Percentiles rank a stretch among this genome's conserved stretches.
These are phyloP conservation scores for Atherix ibis DNA, from an alignment of 2,888 invertebrate genomes.

Conservation along the genomic window DNA sequence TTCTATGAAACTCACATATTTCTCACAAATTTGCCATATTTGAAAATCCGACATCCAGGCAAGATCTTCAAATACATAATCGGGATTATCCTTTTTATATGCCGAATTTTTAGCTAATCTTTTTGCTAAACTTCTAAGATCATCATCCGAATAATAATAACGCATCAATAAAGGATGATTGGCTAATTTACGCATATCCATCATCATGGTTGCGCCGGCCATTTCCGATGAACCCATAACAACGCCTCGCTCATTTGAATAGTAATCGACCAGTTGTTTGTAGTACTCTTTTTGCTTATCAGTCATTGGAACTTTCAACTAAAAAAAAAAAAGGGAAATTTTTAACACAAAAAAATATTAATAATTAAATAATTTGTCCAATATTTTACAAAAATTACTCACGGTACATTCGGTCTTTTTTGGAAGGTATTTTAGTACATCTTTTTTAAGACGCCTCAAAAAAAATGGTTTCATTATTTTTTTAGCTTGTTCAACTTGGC, in stretches of 20 bases:
- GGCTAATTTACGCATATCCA: constrained; percentile 83
- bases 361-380: constrained; percentile 14
- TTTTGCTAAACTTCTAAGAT: constrained; percentile 49
- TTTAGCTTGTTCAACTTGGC: constrained; percentile 84
- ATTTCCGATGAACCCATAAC: constrained; percentile 41
- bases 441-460: constrained; percentile 68
- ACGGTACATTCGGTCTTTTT: constrained; percentile 59
- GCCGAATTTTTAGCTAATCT: constrained; percentile 46
- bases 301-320: constrained; percentile 46
- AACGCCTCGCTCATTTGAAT: constrained; percentile 44
- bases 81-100: constrained; percentile 60
- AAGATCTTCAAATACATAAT: constrained; percentile 76
- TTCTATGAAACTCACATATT: constrained; percentile 31
- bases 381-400: no score
- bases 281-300: constrained; percentile 61
- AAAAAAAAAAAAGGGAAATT: constrained; percentile 3
- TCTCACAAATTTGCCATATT: constrained; percentile 60
- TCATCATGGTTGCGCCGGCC: constrained; percentile 67
- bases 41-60: constrained; percentile 83
- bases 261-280: constrained; percentile 50
- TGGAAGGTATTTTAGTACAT: constrained; percentile 75
- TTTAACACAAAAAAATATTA: neutral
- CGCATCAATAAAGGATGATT: constrained; percentile 84
- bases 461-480: constrained; percentile 93
- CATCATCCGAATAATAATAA: constrained; percentile 49